Percentiles rank a stretch among this genome's conserved stretches.
phyloP scores from a whole-genome alignment of 2,888 invertebrate species.

The Cancer borealis region DNA sequence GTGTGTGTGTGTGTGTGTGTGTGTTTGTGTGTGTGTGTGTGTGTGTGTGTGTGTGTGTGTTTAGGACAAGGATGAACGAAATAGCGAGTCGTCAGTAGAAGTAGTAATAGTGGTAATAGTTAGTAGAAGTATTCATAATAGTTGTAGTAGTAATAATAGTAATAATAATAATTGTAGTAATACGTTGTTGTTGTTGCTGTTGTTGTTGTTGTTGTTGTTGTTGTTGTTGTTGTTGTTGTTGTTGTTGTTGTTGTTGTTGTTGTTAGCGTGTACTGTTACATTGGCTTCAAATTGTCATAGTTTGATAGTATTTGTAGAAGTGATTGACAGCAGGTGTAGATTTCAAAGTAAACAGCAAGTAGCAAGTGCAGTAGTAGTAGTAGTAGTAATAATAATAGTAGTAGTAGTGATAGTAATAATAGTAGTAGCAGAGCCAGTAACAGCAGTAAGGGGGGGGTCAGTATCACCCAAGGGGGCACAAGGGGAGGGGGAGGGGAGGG shows the following conservation, averaged over 20 bases:
- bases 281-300: not conserved
- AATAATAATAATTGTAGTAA: not conserved
- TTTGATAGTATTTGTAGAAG: not conserved
- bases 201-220: not conserved
- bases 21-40: too few relatives aligned
- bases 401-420: constrained; percentile 41
- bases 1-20: too few relatives aligned
- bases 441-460: not conserved
- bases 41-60: too few relatives aligned
- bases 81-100: too few relatives aligned
- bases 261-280: not conserved
- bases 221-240: not conserved
- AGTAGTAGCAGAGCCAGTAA: not conserved
- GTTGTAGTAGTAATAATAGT: not conserved
- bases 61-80: too few relatives aligned
- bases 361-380: constrained; percentile 43
- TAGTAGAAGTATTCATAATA: too few relatives aligned
- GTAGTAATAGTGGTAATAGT: too few relatives aligned
- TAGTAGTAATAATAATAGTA: constrained; percentile 2
- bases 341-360: not conserved
- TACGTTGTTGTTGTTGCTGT: not conserved
- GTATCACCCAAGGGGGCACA: not conserved
- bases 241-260: not conserved
- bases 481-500: not conserved
- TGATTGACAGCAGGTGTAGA: not conserved